Base-by-base conservation (phyloP, 2,888 invertebrate genomes). In the Brachynemurus nebulosus region DNA sequence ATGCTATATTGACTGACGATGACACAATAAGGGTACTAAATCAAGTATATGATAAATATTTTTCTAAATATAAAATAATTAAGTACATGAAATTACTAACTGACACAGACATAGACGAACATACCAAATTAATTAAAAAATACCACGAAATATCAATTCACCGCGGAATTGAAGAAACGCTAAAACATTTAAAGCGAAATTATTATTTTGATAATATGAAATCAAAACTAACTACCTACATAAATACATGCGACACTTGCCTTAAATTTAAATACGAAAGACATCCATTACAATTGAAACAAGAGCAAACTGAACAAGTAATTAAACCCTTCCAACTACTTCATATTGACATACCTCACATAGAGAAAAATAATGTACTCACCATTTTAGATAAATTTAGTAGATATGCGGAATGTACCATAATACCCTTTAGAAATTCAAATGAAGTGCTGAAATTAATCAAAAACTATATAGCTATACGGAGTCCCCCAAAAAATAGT, bases 351-450 rank as follows among this genome's bases (percentile, higher is more conserved):
- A 16, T 14, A 34, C 33, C 48, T n/a, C 37, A 21, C 20, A 11
- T 40, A n/a, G 35, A 45, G 17, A 47, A 40, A 7, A 33, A 35
- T 21, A 49, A 52, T 46, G 48, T 51, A 41, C 38, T 52, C 27
- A 51, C 52, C 23, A 45, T 53, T n/a, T 25, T 51, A 12, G 51
- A 52, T 40, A 45, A 39, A 19, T 51, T 50, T 42, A 51, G 47
- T 5, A 51, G 50, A 48, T 51, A 49, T 30, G 46, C 42, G 2
- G 47, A 52, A 45, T 48, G n/a, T n/a, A n/a, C n/a, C n/a, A n/a
- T n/a, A n/a, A n/a, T n/a, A n/a, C n/a, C n/a, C n/a, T n/a, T n/a
- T n/a, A n/a, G n/a, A n/a, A n/a, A n/a, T n/a, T n/a, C 51, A n/a
- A n/a, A n/a, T n/a, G n/a, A n/a, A n/a, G n/a, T n/a, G n/a, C n/a